Evolutionary conservation across 2,113 vertebrate species (phyloP).

Genomic region (Malurus elegans): DNA sequence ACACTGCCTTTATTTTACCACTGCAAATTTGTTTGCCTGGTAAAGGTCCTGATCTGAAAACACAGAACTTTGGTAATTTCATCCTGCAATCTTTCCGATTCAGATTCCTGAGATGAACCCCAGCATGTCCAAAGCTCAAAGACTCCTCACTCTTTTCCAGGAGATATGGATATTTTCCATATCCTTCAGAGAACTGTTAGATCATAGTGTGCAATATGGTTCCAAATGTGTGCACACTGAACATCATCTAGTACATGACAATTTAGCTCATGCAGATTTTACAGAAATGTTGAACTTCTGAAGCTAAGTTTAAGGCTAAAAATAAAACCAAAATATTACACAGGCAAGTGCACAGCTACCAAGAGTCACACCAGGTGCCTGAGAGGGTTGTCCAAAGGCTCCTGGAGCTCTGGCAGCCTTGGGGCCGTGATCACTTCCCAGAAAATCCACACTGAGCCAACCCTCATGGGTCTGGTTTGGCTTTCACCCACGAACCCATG

Average conservation of each 20-base stretch:
- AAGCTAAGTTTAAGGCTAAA: not conserved
- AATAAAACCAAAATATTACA: not conserved
- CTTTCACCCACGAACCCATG: not conserved
- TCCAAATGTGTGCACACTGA: not conserved
- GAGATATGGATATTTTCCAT: not conserved
- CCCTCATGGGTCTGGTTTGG: not conserved
- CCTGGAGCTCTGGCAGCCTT: not conserved
- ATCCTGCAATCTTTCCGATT: not conserved
- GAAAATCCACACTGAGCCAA: not conserved
- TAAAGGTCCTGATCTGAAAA: constrained; percentile 5
- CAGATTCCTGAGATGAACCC: not conserved
- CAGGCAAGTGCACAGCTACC: not conserved
- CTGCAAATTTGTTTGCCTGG: not conserved
- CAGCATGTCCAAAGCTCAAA: not conserved
- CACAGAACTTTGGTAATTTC: not conserved
- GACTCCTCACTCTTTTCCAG: not conserved
- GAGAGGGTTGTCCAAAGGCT: not conserved
- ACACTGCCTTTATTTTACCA: not conserved
- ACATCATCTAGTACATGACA: not conserved
- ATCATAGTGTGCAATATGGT: not conserved
- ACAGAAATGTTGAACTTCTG: not conserved
- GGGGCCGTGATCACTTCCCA: no score
- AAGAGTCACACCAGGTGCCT: no score
- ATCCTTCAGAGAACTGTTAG: not conserved
- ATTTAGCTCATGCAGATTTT: not conserved